phyloP scores from a whole-genome alignment of 1,140 invertebrate species.

The Calephelis virginiensis region DNA sequence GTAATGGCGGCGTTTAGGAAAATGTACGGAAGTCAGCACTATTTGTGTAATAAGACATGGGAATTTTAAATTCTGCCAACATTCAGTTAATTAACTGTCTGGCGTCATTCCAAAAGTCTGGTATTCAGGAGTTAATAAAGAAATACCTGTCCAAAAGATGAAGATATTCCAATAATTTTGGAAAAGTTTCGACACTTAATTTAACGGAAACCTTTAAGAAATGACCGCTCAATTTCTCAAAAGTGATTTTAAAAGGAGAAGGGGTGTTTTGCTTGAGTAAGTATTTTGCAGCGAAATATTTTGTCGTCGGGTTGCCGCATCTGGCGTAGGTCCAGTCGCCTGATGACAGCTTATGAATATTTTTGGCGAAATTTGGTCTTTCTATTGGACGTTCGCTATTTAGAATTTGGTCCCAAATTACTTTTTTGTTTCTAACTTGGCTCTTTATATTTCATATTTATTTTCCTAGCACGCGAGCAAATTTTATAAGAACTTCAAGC shows the following conservation, averaged over 20 bases:
- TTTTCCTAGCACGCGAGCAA: not conserved
- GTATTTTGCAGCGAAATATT: slow-evolving; percentile 75
- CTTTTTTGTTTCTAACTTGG: slow-evolving; percentile 7
- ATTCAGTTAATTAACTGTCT: slow-evolving; percentile 32
- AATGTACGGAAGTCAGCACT: slow-evolving; percentile 60
- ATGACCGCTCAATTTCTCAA: slow-evolving; percentile 54
- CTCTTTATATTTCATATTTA: not conserved
- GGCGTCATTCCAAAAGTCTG: slow-evolving; percentile 28
- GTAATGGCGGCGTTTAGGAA: slow-evolving; percentile 67
- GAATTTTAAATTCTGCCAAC: slow-evolving; percentile 21
- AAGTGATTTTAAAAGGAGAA: slow-evolving; percentile 68
- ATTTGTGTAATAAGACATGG: slow-evolving; percentile 40
- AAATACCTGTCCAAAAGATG: slow-evolving; percentile 34
- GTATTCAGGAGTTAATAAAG: slow-evolving; percentile 26
- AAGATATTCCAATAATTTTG: slow-evolving; percentile 34
- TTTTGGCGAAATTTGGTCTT: slow-evolving; percentile 70
- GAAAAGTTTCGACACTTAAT: slow-evolving; percentile 38
- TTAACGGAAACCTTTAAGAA: slow-evolving; percentile 35
- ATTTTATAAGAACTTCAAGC: too few relatives aligned
- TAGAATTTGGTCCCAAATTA: slow-evolving; percentile 30
- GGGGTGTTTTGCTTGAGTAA: slow-evolving; percentile 68
- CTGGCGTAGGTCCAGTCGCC: slow-evolving; percentile 71
- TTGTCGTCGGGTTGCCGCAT: slow-evolving; percentile 69
- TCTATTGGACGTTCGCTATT: slow-evolving; percentile 55
- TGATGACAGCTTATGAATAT: slow-evolving; percentile 78